These are phyloP conservation scores for Seira ritae DNA, from an alignment of 2,888 invertebrate genomes.

Conservation along the genomic window DNA sequence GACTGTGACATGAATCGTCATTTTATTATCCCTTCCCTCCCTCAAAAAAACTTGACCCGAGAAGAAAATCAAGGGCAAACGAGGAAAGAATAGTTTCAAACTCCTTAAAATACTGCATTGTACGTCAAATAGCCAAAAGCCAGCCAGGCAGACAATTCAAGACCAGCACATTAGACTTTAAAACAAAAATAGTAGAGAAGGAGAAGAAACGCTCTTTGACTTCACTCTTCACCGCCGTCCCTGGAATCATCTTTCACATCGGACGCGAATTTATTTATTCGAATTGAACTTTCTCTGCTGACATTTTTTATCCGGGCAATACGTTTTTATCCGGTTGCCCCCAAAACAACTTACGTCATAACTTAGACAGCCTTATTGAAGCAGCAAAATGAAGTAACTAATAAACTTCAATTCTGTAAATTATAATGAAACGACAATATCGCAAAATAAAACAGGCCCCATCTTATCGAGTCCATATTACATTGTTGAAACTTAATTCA, in stretches of 20 bases:
- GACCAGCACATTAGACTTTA: too few species aligned
- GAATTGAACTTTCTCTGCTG: background rate
- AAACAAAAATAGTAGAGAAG: too few species aligned
- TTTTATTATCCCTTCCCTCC: background rate
- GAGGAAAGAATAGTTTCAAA: background rate
- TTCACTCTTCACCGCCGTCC: background rate
- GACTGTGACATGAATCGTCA: slow-evolving; percentile 6
- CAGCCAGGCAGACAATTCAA: background rate
- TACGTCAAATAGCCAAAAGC: background rate
- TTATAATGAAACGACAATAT: too few species aligned
- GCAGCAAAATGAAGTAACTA: too few species aligned
- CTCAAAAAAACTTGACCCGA: background rate
- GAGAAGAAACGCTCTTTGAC: background rate
- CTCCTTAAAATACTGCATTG: background rate
- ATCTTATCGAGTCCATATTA: too few species aligned
- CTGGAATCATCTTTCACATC: background rate
- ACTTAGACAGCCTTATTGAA: too few species aligned
- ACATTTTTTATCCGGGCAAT: background rate
- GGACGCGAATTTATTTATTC: background rate
- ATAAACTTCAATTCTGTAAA: too few species aligned
- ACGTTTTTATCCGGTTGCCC: too few species aligned
- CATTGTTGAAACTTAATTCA: too few species aligned
- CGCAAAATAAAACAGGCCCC: too few species aligned
- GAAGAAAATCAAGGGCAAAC: background rate
- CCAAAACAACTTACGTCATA: too few species aligned